Evolutionary conservation across 2,113 vertebrate species (phyloP).

Genomic region (Centropus bengalensis): DNA sequence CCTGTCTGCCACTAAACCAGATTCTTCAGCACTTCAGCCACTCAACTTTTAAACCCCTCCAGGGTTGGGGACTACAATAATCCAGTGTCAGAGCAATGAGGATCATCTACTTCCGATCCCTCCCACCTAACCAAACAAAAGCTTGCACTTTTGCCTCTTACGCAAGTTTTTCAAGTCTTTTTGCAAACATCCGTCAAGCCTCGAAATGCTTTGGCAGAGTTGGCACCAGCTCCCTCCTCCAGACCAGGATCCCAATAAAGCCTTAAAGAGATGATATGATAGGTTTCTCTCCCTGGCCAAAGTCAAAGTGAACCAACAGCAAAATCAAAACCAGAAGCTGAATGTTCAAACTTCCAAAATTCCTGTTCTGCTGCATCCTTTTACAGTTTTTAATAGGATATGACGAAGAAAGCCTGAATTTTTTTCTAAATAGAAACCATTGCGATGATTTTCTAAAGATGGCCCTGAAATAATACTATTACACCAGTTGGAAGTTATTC

Average conservation of each 20-base stretch:
- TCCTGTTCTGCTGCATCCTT: constrained; percentile 17
- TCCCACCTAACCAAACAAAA: constrained; percentile 10
- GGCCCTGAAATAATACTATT: not conserved
- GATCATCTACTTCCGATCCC: not conserved
- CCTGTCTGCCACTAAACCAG: no score
- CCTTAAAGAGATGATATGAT: not conserved
- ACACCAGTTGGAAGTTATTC: not conserved
- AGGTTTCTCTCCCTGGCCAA: not conserved
- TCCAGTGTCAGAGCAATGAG: not conserved
- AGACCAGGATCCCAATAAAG: not conserved
- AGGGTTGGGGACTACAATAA: not conserved
- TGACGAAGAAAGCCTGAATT: not conserved
- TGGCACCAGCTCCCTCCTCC: constrained; percentile 42
- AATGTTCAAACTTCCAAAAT: constrained; percentile 10
- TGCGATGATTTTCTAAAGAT: not conserved
- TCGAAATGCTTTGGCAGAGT: not conserved
- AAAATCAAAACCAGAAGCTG: constrained; percentile 35
- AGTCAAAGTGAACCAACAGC: constrained; percentile 27
- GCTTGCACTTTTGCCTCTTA: not conserved
- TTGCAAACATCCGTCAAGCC: constrained; percentile 28
- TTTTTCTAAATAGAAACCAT: not conserved
- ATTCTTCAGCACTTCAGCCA: no score
- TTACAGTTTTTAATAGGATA: not conserved
- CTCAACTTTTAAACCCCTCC: no score
- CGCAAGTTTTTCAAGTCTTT: not conserved